These are phyloP conservation scores for Aptenodytes patagonicus DNA, from an alignment of 2,113 vertebrate genomes.

Conservation along the genomic window DNA sequence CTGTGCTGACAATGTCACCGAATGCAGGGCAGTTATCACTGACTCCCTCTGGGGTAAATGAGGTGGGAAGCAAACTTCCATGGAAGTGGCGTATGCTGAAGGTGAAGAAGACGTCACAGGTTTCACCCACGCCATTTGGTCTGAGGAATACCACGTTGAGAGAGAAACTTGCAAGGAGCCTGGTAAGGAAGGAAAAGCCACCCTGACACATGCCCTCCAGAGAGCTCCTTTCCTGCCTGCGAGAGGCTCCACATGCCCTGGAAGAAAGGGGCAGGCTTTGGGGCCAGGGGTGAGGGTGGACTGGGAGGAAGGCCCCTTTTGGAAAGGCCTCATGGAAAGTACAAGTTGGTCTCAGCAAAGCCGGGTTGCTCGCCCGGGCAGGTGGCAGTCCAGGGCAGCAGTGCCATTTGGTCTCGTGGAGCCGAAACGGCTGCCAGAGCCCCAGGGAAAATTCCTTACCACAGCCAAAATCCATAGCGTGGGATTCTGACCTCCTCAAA, in stretches of 20 bases:
- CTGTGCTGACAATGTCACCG: background rate
- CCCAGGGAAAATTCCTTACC: background rate
- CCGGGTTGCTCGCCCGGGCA: rapidly evolving
- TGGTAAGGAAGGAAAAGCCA: background rate
- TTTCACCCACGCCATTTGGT: background rate
- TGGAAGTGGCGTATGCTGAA: background rate
- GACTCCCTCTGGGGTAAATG: background rate
- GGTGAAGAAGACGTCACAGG: rapidly evolving
- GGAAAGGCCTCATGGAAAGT: background rate
- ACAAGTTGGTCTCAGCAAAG: background rate
- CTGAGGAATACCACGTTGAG: background rate
- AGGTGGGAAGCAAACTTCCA: background rate
- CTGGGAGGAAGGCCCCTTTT: background rate
- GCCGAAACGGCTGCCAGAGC: background rate
- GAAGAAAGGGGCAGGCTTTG: background rate
- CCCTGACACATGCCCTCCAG: background rate
- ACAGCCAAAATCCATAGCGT: background rate
- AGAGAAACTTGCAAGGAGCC: background rate
- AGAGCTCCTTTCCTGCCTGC: background rate
- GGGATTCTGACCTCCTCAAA: background rate
- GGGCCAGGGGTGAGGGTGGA: too few relatives aligned
- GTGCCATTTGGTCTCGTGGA: background rate
- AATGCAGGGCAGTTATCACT: background rate
- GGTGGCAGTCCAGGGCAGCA: background rate
- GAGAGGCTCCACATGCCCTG: background rate